Percentiles rank a stretch among this genome's conserved stretches.
These are phyloP conservation scores for Baryphthengus martii DNA, from an alignment of 2,113 vertebrate genomes.

Conservation along the genomic window DNA sequence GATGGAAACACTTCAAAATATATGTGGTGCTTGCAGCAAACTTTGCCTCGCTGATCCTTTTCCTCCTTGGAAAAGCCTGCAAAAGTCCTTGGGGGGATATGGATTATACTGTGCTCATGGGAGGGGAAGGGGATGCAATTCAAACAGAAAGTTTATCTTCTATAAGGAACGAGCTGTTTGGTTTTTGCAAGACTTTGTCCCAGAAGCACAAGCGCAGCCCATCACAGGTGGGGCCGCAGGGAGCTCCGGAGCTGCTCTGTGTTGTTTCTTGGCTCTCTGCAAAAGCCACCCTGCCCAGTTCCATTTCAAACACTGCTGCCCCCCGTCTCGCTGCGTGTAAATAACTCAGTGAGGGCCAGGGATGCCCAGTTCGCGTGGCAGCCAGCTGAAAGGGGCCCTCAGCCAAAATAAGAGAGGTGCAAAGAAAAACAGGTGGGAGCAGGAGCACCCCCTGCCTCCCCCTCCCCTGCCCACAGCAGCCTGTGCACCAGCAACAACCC, in stretches of 20 bases:
- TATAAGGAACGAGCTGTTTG: neutral
- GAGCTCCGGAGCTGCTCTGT: rapidly evolving
- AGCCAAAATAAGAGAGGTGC: neutral
- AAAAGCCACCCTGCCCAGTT: neutral
- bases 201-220: neutral
- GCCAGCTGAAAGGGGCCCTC: neutral
- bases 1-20: conserved; percentile 58
- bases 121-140: neutral
- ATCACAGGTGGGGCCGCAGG: neutral
- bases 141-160: neutral
- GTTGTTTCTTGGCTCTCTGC: neutral
- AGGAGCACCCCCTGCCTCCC: neutral
- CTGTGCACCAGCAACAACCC: neutral
- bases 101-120: rapidly evolving
- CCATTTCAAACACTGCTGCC: neutral
- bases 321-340: neutral
- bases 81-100: neutral
- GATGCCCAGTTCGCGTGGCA: rapidly evolving
- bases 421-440: neutral
- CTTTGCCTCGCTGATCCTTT: neutral
- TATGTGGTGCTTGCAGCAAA: neutral
- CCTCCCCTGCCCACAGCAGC: neutral
- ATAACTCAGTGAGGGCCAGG: neutral
- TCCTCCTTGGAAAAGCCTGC: neutral
- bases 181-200: neutral